Conservation (phyloP, 2,113 vertebrate genomes). For the Balaeniceps rex region DNA sequence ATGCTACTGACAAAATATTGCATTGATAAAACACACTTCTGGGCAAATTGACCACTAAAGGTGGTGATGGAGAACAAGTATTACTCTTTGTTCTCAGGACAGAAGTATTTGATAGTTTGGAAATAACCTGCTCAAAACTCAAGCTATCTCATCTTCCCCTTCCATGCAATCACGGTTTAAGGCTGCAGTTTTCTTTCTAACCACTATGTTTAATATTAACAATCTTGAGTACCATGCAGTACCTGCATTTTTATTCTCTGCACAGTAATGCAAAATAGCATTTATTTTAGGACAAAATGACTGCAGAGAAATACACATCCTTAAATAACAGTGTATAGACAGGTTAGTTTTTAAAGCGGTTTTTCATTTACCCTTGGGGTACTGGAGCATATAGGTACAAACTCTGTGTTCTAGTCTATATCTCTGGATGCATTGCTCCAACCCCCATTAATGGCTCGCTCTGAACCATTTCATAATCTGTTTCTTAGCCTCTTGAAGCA, state of each 20-base stretch:
- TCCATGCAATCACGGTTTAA: not conserved
- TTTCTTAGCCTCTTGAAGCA: not conserved
- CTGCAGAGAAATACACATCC: not conserved
- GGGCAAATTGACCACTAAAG: not conserved
- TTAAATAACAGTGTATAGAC: not conserved
- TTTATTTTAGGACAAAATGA: not conserved
- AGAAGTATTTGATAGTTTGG: not conserved
- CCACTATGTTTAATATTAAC: not conserved
- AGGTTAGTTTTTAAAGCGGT: not conserved
- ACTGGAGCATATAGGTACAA: not conserved
- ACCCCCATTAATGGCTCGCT: not conserved
- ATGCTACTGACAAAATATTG: not conserved
- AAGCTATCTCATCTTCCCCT: not conserved
- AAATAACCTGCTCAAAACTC: not conserved
- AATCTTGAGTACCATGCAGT: accelerated
- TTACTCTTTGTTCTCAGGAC: not conserved
- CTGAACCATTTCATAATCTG: not conserved
- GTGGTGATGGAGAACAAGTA: not conserved
- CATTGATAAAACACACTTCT: not conserved
- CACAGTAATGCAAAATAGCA: not conserved
- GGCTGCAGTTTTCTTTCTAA: not conserved
- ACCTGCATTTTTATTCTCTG: not conserved
- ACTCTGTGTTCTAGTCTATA: not conserved
- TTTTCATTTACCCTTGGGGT: not conserved
- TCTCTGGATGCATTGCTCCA: not conserved